Base-by-base conservation (phyloP, 2,797 vertebrate species). In the Gallinago stenura region DNA sequence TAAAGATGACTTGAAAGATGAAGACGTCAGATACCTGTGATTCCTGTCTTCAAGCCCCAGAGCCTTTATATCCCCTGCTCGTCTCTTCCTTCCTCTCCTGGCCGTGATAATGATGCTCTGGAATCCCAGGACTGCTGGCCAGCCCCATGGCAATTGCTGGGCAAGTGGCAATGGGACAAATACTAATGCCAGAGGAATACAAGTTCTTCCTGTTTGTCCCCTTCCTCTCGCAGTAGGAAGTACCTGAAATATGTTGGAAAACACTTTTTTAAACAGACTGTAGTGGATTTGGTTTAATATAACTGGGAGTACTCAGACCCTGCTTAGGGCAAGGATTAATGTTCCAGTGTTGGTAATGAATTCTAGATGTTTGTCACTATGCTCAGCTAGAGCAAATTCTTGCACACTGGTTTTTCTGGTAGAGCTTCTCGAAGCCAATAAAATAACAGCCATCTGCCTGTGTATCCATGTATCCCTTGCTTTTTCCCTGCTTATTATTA, bases 141-240 rank as follows among this genome's bases (percentile, higher is more conserved):
- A 77, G 45, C 25, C 48, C 82, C n/a, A 13, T 39, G 61, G 50
- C 75, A 91, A 81, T 83, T 93, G 82, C 71, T 87, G 48, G 56
- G 78, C 64, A 57, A 82, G 71, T 61, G 57, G 33, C 78, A 87
- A 72, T 53, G 77, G 75, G 50, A 64, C 18, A 1, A 83, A 60
- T 3, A 83, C 61, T 87, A 95, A 92, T 71, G 61, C 56, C 50
- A 61, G 84, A 77, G 84, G 78, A 95, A 89, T 86, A 94, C 65
- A 71, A 68, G 75, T 89, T 96, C 65, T 91, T 93, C 92, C 91
- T 83, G 89, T 85, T 93, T 83, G 26, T 75, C 72, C 71, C 41
- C 37, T 94, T 93, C 87, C 24, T 75, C 69, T 68, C 88, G 60
- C 41, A 75, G 53, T 41, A 80, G 75, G 61, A 95, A 93, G 57